Evolutionary conservation across 2,113 vertebrate species (phyloP), one percentile per base, ranked within the genome.

Genomic region (Pitta sordida): DNA sequence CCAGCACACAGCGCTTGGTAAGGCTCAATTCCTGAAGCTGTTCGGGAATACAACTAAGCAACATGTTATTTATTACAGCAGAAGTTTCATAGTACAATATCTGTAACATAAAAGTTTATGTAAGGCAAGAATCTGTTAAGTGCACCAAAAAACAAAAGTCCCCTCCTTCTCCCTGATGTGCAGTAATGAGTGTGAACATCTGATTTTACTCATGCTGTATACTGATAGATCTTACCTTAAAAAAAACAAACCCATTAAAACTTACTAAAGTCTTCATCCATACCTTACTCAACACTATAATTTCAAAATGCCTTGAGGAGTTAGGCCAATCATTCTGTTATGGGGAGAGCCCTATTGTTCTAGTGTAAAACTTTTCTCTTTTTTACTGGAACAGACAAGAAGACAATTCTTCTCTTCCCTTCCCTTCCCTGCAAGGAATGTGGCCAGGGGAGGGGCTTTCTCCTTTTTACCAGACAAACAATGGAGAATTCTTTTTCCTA

Each of bases 71-170:
- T 13, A 29, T 16, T 32, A 71, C 9, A n/a, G 24, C 13, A 16
- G 11, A 60, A 32, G 34, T 67, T 80, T 48, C 30, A 36, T 4
- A 41, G 21, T 13, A 34, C 8, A 41, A n/a, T 26, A 86, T 62
- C 63, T 52, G 10, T 30, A 75, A 60, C 8, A 64, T 14, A 16
- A 17, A 90, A 39, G 5, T 53, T 86, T 29, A 37, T 7, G 10
- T 56, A 64, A 79, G 86, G n/a, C 21, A 91, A 56, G 11, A 75
- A 60, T 37, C 43, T 75, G 21, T 12, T 15, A 59, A 48, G 9
- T 29, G 34, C 3, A 4, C 4, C 3, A 63, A 75, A 82, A 37
- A 23, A 0, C 2, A 20, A 1, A 36, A 27, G 6, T 30, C 13
- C 20, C 9, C 37, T 74, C n/a, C 55, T 34, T 41, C 24, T 70